Conservation (phyloP, 2,888 invertebrate genomes). For the Pseudococcus jackbeardsleyi region DNA sequence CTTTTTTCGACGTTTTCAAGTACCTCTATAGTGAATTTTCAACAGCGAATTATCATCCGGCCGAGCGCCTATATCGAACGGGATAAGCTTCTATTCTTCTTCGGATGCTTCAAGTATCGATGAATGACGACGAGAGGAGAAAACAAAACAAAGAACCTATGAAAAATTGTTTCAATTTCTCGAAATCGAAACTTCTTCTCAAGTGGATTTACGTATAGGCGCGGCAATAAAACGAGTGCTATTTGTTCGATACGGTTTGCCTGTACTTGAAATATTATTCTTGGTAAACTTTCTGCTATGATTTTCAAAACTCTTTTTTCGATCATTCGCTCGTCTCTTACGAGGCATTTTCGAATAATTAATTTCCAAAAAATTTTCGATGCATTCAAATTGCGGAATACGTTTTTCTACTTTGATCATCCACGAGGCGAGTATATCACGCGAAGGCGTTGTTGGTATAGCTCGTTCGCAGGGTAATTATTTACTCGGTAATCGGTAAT, state of each 20-base stretch:
- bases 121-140: neutral
- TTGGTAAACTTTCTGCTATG: no score
- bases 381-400: no score
- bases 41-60: neutral
- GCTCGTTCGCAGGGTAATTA: no score
- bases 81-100: neutral
- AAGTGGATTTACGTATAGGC: neutral
- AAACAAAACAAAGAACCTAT: neutral
- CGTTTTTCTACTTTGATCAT: no score
- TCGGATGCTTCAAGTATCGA: neutral
- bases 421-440: no score
- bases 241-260: neutral
- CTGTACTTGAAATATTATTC: no score
- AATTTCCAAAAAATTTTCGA: no score
- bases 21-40: neutral
- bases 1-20: slow-evolving; percentile 1
- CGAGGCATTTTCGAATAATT: no score
- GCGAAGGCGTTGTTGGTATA: no score
- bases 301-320: no score
- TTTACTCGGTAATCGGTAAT: no score
- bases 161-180: neutral
- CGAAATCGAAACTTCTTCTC: neutral
- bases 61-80: neutral
- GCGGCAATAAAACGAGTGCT: neutral
- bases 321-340: no score